Percentiles rank a stretch among this genome's conserved stretches.
Evolutionary conservation across 1,140 invertebrate species (phyloP).

Genomic region (Procambarus clarkii): DNA sequence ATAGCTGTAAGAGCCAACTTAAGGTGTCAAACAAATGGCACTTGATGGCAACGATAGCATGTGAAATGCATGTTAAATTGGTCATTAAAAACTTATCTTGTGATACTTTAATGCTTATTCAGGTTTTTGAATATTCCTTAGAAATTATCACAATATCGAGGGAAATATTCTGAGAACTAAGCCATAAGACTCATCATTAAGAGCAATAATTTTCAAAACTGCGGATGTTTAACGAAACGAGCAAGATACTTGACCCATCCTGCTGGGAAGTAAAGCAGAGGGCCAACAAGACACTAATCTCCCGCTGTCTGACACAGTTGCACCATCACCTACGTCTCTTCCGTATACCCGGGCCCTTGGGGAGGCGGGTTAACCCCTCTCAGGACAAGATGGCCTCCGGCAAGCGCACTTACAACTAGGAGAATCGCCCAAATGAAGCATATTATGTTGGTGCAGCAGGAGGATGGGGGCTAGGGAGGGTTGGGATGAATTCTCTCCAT

Average conservation of each 20-base stretch:
- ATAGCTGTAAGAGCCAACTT: too few species aligned
- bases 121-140: too few species aligned
- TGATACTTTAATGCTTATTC: too few species aligned
- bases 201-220: background rate
- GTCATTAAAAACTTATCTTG: too few species aligned
- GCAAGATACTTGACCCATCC: background rate
- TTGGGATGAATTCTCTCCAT: too few species aligned
- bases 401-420: background rate
- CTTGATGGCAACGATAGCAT: too few species aligned
- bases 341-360: background rate
- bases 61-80: too few species aligned
- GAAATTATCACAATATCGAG: background rate
- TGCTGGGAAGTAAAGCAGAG: background rate
- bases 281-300: background rate
- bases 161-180: background rate
- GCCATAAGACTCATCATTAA: background rate
- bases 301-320: background rate
- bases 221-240: background rate
- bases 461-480: background rate
- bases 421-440: background rate
- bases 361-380: background rate
- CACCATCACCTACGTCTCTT: background rate
- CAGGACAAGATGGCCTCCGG: constrained; percentile 4
- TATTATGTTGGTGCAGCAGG: background rate
- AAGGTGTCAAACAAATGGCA: too few species aligned